Base-by-base conservation (phyloP, 2,888 invertebrate genomes). In the Bugula neritina region DNA sequence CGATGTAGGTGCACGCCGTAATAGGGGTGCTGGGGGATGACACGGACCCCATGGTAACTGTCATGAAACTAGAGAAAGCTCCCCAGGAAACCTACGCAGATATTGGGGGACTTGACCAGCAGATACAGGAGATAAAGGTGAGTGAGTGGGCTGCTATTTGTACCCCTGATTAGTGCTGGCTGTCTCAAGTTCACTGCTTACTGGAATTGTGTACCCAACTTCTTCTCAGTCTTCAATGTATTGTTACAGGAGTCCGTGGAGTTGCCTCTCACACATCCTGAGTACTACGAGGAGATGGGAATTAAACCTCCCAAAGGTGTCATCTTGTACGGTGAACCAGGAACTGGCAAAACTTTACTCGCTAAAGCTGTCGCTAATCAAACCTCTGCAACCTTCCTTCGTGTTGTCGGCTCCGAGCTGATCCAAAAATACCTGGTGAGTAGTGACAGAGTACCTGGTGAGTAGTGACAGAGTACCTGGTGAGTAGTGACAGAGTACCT, bases 211-310 rank as follows among this genome's bases (percentile, higher is more conserved):
- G n/a, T n/a, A n/a, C n/a, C n/a, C n/a, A n/a, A n/a, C n/a, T n/a
- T n/a, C n/a, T n/a, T n/a, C n/a, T n/a, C n/a, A n/a, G n/a, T n/a
- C n/a, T n/a, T n/a, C n/a, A n/a, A n/a, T n/a, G n/a, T n/a, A n/a
- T n/a, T n/a, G 3, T 55, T 77, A 2, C 74, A 85, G 85, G 99
- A 99, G 87, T 96, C 97, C 63, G 99, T 99, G 10, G 99, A 99
- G 84, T 86, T 99, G 74, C 99, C 99, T 0, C 86, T 99, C 25
- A 99, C 99, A 21, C 99, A 99, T 87, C 99, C 99, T 0, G 99
- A 99, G 85, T 98, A 98, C 85, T 99, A 99, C 83, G 98, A 99
- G 85, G 99, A 99, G 86, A 99, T 99, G 98, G 99, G 99, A 69
- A 99, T 99, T 78, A 95, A 96, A 82, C 98, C 99, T 21, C 99